phyloP scores from a whole-genome alignment of 2,797 vertebrate species.

The Gouania willdenowi region DNA sequence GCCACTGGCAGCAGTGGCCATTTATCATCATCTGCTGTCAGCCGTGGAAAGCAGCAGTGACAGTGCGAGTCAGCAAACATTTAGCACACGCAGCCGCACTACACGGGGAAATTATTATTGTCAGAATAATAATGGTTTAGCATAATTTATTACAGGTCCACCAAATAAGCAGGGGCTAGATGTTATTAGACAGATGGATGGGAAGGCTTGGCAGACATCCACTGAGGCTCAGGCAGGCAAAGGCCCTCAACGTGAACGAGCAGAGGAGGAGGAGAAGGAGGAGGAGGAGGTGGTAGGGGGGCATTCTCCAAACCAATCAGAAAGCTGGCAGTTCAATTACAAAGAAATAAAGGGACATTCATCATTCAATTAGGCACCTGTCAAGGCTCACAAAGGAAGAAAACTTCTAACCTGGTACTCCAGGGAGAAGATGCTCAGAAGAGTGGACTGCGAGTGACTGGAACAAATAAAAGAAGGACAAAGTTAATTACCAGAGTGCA shows the following conservation, averaged over 20 bases:
- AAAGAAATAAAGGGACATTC: conserved; percentile 99
- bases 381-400: conserved; percentile 99
- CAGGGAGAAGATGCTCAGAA: conserved; percentile 99
- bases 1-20: conserved; percentile 95
- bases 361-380: conserved; percentile 99
- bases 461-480: conserved; percentile 99
- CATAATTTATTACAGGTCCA: conserved; percentile 99
- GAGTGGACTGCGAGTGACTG: conserved; percentile 99
- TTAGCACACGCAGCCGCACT: conserved; percentile 98
- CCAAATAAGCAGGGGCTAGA: conserved; percentile 99
- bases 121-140: conserved; percentile 99
- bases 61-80: conserved; percentile 99
- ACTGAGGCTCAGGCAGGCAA: conserved; percentile 90
- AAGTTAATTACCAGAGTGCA: conserved; percentile 99
- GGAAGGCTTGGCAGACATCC: conserved; percentile 99
- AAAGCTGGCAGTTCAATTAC: conserved; percentile 99
- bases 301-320: conserved; percentile 99
- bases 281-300: conserved; percentile 54
- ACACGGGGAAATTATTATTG: conserved; percentile 99
- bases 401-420: conserved; percentile 99
- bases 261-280: conserved; percentile 22
- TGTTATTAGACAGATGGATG: conserved; percentile 99
- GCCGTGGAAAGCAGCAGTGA: conserved; percentile 96
- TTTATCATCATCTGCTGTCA: conserved; percentile 99
- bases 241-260: conserved; percentile 79